Evolutionary conservation across 2,888 invertebrate genomes (phyloP).

Genomic region (Cataglyphis rosenhaueri): DNA sequence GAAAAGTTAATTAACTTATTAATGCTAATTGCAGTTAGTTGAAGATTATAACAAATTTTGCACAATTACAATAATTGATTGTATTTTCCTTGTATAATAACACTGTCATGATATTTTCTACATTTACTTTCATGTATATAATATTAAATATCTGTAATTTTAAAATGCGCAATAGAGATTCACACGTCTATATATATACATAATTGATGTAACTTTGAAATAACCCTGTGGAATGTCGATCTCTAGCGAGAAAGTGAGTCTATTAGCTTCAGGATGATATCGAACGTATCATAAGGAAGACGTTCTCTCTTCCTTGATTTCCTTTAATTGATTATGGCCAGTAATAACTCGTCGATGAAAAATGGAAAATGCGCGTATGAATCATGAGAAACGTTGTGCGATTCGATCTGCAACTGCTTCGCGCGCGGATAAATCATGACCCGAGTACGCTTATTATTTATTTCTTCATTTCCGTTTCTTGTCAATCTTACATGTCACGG

Average conservation of each 20-base stretch:
- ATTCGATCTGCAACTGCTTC: slow-evolving; percentile 31
- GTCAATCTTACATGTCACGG: not conserved
- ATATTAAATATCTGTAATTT: not conserved
- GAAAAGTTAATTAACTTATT: slow-evolving; percentile 19
- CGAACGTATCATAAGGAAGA: slow-evolving; percentile 35
- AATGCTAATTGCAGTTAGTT: slow-evolving; percentile 3
- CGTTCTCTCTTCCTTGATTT: slow-evolving; percentile 45
- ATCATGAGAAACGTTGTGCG: slow-evolving; percentile 42
- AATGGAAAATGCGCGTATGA: slow-evolving; percentile 22
- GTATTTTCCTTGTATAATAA: not conserved
- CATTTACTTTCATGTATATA: not conserved
- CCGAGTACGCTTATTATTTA: slow-evolving; percentile 43
- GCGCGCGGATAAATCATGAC: slow-evolving; percentile 28
- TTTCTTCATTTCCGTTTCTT: slow-evolving; percentile 46
- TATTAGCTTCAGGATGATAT: slow-evolving; percentile 30
- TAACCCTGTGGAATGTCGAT: slow-evolving; percentile 23
- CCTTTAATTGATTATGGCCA: slow-evolving; percentile 6
- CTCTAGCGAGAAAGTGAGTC: slow-evolving; percentile 13
- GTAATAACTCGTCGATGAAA: slow-evolving; percentile 22
- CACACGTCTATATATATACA: not conserved
- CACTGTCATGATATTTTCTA: not conserved
- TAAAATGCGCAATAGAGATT: slow-evolving; percentile 27
- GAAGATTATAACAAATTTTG: slow-evolving; percentile 4
- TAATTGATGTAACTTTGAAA: slow-evolving; percentile 16
- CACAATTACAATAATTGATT: slow-evolving; percentile 12